Base-by-base conservation (phyloP, 1,140 invertebrate species). In the Aphaenogaster floridana region DNA sequence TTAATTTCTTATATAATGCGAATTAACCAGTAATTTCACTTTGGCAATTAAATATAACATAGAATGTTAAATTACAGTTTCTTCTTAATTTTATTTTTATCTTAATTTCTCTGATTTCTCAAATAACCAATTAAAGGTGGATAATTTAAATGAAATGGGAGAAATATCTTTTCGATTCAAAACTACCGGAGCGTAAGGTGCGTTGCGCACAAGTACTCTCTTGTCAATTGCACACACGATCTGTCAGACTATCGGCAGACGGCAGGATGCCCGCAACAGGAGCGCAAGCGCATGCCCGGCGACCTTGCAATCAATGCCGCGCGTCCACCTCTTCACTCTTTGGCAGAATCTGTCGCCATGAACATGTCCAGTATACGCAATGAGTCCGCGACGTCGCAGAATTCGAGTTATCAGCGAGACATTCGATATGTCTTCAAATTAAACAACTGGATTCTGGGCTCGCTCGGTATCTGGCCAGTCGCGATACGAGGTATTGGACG, bases 391-490 rank as follows among this genome's bases (percentile, higher is more conserved):
- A 50, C 6, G 28, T 6, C 45, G 34, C 34, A 8, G 28, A 81
- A 81, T 17, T n/a, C 5, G 0, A 86, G 8, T 87, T 66, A 72
- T 36, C 79, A 76, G 6, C 48, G 11, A 4, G 50, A 74, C 36
- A 66, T 87, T 17, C 52, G 11, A 48, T 84, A 81, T 17, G 15
- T 84, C 1, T 84, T 81, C 7, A 72, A 64, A 0, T 63, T 59
- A 0, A 7, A 48, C 13, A 71, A 42, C 15, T 74, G 48, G 59
- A 34, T 84, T 0, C 69, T 87, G 9, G 39, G 64, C 1, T 68
- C 69, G 0, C 84, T 87, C 4, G 86, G 86, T 48, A 87, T 87
- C 45, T 87, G 79, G 86, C 86, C 86, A 5, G 0, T 79, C 52
- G 11, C 48, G 28, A 57, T 79, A 5, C 48, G 50, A 2, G 76